These are phyloP conservation scores for Microcebus griseorufus DNA, from an alignment of 2,113 vertebrate genomes.

Conservation along the genomic window DNA sequence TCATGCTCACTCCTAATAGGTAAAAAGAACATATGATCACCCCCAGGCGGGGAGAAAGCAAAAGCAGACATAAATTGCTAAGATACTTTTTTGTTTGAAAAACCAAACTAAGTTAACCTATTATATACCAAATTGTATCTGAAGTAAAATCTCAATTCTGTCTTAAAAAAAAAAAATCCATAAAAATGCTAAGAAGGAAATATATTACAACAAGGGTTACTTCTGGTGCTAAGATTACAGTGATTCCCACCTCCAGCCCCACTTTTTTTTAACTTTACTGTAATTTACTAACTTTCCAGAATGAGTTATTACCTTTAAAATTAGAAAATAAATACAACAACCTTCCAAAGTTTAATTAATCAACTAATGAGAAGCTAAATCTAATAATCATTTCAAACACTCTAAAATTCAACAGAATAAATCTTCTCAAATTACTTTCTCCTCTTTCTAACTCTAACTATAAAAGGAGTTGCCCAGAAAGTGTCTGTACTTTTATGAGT, in stretches of 20 bases:
- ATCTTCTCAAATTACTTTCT: background rate
- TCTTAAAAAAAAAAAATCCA: background rate
- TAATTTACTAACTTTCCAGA: background rate
- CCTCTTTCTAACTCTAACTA: background rate
- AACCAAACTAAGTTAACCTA: background rate
- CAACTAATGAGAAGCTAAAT: background rate
- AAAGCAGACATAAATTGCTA: background rate
- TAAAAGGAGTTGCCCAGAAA: background rate
- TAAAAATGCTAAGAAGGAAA: background rate
- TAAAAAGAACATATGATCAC: background rate
- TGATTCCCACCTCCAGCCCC: accelerated
- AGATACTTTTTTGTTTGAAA: background rate
- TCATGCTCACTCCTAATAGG: accelerated
- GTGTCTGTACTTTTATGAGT: accelerated
- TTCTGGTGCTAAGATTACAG: background rate
- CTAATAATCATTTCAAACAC: background rate
- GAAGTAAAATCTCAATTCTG: background rate
- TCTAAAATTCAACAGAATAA: background rate
- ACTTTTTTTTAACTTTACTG: background rate
- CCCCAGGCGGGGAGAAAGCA: background rate
- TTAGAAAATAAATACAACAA: background rate
- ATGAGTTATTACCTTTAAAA: background rate
- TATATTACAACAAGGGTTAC: background rate
- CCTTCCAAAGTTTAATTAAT: slow-evolving; percentile 21
- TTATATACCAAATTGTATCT: background rate